Evolutionary conservation across 2,113 vertebrate genomes (phyloP), one percentile per base, ranked within the genome.

Genomic region (Cynoglossus semilaevis): DNA sequence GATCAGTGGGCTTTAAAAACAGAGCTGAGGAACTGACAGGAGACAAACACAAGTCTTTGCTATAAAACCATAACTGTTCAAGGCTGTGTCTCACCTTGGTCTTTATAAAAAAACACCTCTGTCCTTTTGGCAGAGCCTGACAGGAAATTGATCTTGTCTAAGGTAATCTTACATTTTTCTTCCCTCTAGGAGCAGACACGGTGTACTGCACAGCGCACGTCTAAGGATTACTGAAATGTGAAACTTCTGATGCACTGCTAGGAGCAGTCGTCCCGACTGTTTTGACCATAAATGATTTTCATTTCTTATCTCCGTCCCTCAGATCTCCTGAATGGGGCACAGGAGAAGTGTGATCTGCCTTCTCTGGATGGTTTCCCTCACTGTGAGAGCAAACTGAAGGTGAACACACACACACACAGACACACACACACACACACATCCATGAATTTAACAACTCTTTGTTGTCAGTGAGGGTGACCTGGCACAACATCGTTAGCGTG

Each of bases 321-420:
- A 99, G 97, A 99, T 91, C 94, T 99, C 69, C 93, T 99, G 77
- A 96, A 94, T 60, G 97, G 97, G 82, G 97, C 94, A 85, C 97
- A 99, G 90, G 97, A 99, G 86, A 96, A 95, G 90, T 99, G 97
- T 71, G 92, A 98, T 86, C 91, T 98, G 88, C 97, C 97, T 79
- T 88, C 92, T 82, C 90, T 98, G 92, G 97, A 99, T 76, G 97
- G 97, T 81, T 98, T 96, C 83, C 97, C 97, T 80, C 96, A 99
- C 89, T 99, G 97, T 37, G 96, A 98, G 88, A 91, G 91, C 82
- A 99, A 99, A 78, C 72, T 98, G 81, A 99, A 95, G 93, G 97
- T 98, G 90, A 92, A 41, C 48, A 51, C n/a, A 11, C 15, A 36
- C 22, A 11, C 48, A 11, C 19, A n/a, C n/a, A n/a, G n/a, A n/a